Evolutionary conservation across 1,140 invertebrate genomes (phyloP).

Genomic region (Neodiprion lecontei): DNA sequence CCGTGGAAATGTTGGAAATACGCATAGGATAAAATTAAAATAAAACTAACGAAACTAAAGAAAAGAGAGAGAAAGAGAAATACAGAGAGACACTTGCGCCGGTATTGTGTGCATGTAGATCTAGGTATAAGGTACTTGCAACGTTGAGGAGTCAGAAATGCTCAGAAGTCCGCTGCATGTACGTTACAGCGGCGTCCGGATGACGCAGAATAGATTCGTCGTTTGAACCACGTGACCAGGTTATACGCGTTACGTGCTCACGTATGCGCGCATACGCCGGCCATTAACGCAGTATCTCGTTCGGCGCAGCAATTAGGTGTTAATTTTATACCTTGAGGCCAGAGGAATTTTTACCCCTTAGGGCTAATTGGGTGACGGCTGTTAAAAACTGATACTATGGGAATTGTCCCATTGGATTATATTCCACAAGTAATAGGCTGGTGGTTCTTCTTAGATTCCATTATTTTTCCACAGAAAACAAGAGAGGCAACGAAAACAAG

Average conservation of each 20-base stretch:
- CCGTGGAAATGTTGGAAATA: background rate
- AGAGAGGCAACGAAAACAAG: too few relatives aligned
- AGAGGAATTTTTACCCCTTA: too few relatives aligned
- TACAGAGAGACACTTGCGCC: background rate
- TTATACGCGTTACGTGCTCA: background rate
- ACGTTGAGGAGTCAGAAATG: background rate
- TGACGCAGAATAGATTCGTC: constrained; percentile 4
- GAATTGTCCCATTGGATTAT: too few relatives aligned
- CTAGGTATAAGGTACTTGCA: background rate
- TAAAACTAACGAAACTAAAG: constrained; percentile 9
- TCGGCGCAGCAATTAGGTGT: too few relatives aligned
- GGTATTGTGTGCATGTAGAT: background rate
- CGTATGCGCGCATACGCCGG: too few relatives aligned
- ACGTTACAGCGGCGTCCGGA: background rate
- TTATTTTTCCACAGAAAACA: too few relatives aligned
- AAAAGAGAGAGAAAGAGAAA: background rate
- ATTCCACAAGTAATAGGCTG: too few relatives aligned
- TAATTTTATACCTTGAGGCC: too few relatives aligned
- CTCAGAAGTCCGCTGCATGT: background rate
- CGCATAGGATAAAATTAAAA: constrained; percentile 9
- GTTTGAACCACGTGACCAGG: background rate
- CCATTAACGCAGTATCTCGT: too few relatives aligned
- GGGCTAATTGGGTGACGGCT: too few relatives aligned
- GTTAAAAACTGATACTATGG: too few relatives aligned
- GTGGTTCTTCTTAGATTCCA: too few relatives aligned